Evolutionary conservation across 2,888 invertebrate genomes (phyloP), one percentile per base, ranked within the genome.

Genomic region (Acleris sparsana): DNA sequence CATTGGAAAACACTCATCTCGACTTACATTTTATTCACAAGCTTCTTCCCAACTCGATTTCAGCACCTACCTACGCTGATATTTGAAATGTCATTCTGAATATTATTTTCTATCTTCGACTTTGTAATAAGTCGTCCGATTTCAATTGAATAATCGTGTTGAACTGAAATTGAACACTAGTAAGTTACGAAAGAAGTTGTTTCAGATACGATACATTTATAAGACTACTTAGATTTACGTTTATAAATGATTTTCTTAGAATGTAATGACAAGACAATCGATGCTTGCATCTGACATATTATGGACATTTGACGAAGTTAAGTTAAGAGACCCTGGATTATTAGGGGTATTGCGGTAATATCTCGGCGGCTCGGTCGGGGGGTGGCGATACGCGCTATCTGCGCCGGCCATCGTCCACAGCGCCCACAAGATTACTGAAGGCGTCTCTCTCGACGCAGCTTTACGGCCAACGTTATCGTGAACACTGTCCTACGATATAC

Each of bases 381-480:
- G 55, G 55, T 33, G 65, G n/a, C 33, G 65, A 55, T 51, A 60
- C 56, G 44, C 56, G n/a, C 44, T 65, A 65, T 65, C 65, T 65
- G 51, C 16, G 52, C 46, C 65, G 61, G 65, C 61, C 61, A 65
- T 65, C 65, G 65, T 65, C 65, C 65, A 61, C 65, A 33, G 61
- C 52, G 25, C 49, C 60, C 51, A 51, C 60, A 56, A 65, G 65
- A 65, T 65, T 61, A 65, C 60, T 39, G 13, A 39, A 51, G 51
- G 46, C 39, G 65, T 43, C 48, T 52, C 51, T 56, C 51, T 51
- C 60, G 51, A 17, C 65, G 55, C 56, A 61, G 65, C 61, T 65
- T 65, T 65, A 65, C 60, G 44, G 61, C 65, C 44, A 43, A 43
- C 55, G 65, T 61, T 61, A 61, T 65, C 65, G 51, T 56, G 51